phyloP scores from a whole-genome alignment of 1,140 invertebrate species.

The Rhagoletis pomonella region DNA sequence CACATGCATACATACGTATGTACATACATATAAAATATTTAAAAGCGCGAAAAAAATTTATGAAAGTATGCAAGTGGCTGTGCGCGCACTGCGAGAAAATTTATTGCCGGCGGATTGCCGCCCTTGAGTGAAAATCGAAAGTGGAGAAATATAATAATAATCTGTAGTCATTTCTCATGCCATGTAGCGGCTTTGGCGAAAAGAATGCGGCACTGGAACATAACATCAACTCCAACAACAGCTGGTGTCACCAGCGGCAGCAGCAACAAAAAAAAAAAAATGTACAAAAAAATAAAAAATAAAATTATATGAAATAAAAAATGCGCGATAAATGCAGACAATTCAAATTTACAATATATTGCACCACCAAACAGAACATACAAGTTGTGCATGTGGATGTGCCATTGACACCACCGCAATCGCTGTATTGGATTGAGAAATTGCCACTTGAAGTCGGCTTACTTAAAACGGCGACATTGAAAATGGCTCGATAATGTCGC shows the following conservation, averaged over 20 bases:
- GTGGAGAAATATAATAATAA: conserved; percentile 47
- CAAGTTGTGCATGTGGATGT: not conserved
- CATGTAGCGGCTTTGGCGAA: not conserved
- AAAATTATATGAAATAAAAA: not conserved
- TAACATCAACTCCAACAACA: not conserved
- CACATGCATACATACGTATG: not conserved
- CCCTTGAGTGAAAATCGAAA: conserved; percentile 37
- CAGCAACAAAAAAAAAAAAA: not conserved
- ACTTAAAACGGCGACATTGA: conserved; percentile 20
- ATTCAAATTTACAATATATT: conserved; percentile 34
- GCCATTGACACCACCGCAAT: conserved; percentile 6
- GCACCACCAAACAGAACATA: not conserved
- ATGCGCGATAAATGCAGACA: conserved; percentile 10
- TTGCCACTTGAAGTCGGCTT: conserved; percentile 33
- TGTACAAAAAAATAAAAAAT: too few relatives aligned
- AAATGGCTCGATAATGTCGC: not conserved
- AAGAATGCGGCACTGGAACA: not conserved
- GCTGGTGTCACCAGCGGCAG: not conserved
- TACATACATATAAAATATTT: not conserved
- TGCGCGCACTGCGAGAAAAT: not conserved
- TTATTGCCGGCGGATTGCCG: not conserved
- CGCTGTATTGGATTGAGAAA: conserved; percentile 26
- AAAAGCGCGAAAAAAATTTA: not conserved
- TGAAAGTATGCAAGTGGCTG: not conserved
- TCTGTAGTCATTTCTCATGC: conserved; percentile 31